These are phyloP conservation scores for Hippopotamus amphibius DNA, from an alignment of 2,113 vertebrate species.

Conservation along the genomic window DNA sequence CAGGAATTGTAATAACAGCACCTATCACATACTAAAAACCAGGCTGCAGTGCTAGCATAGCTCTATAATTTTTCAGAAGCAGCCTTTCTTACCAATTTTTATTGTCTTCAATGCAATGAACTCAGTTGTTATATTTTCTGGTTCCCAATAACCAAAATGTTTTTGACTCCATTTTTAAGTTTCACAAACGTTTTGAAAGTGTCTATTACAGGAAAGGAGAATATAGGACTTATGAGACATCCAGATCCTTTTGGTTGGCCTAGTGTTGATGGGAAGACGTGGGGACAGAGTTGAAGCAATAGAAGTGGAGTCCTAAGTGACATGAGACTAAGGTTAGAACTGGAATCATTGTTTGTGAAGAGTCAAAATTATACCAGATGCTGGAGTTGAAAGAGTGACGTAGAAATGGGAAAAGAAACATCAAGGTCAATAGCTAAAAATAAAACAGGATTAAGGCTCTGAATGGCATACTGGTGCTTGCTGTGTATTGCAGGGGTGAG, in stretches of 20 bases:
- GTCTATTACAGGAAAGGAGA: not conserved
- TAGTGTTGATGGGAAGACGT: not conserved
- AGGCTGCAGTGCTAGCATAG: not conserved
- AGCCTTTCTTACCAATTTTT: not conserved
- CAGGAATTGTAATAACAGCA: not conserved
- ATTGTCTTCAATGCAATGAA: not conserved
- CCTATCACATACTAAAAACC: not conserved
- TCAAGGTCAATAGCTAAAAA: not conserved
- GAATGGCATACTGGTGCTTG: not conserved
- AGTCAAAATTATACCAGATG: not conserved
- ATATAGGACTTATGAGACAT: not conserved
- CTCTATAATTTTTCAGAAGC: not conserved
- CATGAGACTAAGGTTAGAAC: not conserved
- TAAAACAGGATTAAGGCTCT: not conserved
- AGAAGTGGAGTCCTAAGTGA: not conserved
- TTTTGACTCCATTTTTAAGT: conserved; percentile 32
- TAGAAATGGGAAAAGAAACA: not conserved
- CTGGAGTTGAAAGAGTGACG: not conserved
- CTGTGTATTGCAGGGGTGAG: not conserved
- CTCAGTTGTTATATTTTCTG: not conserved
- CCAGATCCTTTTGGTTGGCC: not conserved
- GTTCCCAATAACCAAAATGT: not conserved
- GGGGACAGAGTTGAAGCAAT: not conserved
- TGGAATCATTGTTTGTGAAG: not conserved
- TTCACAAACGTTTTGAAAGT: conserved; percentile 31